These are phyloP conservation scores for Oncorhynchus clarkii DNA, from an alignment of 2,113 vertebrate genomes.

Conservation along the genomic window DNA sequence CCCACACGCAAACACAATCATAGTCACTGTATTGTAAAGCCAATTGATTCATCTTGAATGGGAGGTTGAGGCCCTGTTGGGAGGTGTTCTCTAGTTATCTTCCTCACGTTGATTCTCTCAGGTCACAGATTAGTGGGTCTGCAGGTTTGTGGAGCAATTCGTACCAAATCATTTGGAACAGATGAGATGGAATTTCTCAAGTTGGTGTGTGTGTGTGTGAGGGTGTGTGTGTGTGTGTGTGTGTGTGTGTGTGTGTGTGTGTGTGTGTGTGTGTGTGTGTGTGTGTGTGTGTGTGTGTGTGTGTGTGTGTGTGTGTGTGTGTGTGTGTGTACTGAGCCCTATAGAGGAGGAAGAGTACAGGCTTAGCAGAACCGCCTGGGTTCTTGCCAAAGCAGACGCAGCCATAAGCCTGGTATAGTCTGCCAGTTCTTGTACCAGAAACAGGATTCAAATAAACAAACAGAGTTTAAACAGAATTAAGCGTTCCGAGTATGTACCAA, in stretches of 20 bases:
- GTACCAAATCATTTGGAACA: conserved; percentile 36
- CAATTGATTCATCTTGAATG: no score
- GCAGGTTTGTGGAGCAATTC: conserved; percentile 23
- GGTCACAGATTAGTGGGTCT: conserved; percentile 23
- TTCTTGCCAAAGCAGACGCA: conserved; percentile 38
- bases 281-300: neutral
- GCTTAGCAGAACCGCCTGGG: conserved; percentile 25
- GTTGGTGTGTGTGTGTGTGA: neutral
- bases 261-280: neutral
- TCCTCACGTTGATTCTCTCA: conserved; percentile 1
- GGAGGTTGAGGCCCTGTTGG: no score
- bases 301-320: conserved; percentile 1
- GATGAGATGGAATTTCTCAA: conserved; percentile 33
- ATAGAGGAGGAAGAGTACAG: conserved; percentile 9
- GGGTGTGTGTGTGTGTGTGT: neutral
- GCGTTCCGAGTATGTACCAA: conserved; percentile 32
- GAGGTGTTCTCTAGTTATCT: neutral
- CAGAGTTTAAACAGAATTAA: conserved; percentile 42
- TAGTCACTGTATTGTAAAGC: no score
- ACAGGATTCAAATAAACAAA: conserved; percentile 35
- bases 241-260: conserved; percentile 2
- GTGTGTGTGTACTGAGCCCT: neutral
- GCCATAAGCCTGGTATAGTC: conserved; percentile 43
- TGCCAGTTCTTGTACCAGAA: conserved; percentile 40
- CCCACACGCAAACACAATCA: no score